phyloP scores from a whole-genome alignment of 2,797 vertebrate species.

The Argya squamiceps region DNA sequence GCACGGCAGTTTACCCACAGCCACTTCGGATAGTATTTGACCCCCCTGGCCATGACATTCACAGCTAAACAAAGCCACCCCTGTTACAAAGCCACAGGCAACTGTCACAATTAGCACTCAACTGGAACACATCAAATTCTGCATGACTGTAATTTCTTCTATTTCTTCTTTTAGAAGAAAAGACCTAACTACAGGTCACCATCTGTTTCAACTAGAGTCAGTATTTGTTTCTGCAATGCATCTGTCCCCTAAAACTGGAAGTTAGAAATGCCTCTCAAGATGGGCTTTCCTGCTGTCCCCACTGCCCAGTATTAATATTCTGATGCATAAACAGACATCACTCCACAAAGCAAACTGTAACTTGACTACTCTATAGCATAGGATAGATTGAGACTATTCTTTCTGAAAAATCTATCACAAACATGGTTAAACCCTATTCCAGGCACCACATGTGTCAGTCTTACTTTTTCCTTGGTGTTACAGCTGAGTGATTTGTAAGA shows the following conservation, averaged over 20 bases:
- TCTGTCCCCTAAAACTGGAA: not conserved
- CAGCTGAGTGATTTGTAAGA: not conserved
- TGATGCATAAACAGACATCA: not conserved
- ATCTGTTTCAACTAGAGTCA: not conserved
- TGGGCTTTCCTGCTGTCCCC: not conserved
- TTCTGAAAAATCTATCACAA: not conserved
- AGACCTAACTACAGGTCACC: not conserved
- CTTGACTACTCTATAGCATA: not conserved
- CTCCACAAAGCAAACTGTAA: not conserved
- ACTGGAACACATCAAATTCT: not conserved
- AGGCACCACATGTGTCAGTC: not conserved
- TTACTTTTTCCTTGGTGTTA: not conserved
- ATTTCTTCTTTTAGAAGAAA: slow-evolving; percentile 14
- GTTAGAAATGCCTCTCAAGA: not conserved
- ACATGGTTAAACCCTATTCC: not conserved
- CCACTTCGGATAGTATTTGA: not conserved
- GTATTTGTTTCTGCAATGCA: not conserved
- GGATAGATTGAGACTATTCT: not conserved
- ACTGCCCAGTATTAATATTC: not conserved
- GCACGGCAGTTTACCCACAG: not conserved
- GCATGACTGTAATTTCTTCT: not conserved
- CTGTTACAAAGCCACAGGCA: slow-evolving; percentile 21
- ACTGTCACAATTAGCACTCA: slow-evolving; percentile 59
- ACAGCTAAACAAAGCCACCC: slow-evolving; percentile 6
- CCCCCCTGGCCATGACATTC: not conserved